Conservation (phyloP, 1,140 invertebrate genomes). For the Campoletis sonorensis region DNA sequence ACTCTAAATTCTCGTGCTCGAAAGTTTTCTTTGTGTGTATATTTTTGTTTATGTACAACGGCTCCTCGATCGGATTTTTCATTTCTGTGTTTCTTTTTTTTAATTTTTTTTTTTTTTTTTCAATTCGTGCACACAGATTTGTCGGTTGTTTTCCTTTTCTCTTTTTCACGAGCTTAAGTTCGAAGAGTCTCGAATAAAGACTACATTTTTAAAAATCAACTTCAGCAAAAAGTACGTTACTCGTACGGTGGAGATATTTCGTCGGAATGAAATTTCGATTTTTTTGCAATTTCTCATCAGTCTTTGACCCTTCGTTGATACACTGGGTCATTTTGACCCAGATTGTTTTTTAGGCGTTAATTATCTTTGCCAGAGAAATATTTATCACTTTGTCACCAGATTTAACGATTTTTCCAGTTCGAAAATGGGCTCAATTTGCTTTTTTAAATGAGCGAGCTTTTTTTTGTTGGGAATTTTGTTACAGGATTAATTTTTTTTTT, state of each 20-base stretch:
- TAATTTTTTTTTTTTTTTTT: background rate
- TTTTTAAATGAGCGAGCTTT: too few species aligned
- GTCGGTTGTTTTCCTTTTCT: constrained; percentile 29
- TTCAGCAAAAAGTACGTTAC: constrained; percentile 55
- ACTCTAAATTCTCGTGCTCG: constrained; percentile 57
- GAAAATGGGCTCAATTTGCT: too few species aligned
- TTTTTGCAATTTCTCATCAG: constrained; percentile 25
- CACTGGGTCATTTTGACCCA: too few species aligned
- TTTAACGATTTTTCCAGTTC: too few species aligned
- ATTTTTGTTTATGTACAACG: constrained; percentile 61
- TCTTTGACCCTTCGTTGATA: too few species aligned
- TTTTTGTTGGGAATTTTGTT: too few species aligned
- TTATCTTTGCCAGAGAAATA: too few species aligned
- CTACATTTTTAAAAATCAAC: constrained; percentile 35
- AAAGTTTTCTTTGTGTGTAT: constrained; percentile 30
- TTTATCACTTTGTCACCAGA: too few species aligned
- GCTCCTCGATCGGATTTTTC: constrained; percentile 3
- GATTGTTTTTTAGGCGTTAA: too few species aligned
- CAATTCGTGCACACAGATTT: constrained; percentile 37
- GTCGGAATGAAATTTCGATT: constrained; percentile 58
- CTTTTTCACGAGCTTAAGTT: constrained; percentile 34
- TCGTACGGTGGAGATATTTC: constrained; percentile 34
- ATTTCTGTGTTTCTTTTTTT: background rate
- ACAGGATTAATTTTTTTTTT: too few species aligned
- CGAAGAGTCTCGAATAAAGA: constrained; percentile 30